Evolutionary conservation across 2,113 vertebrate species (phyloP).

Genomic region (Microcebus jonahi): DNA sequence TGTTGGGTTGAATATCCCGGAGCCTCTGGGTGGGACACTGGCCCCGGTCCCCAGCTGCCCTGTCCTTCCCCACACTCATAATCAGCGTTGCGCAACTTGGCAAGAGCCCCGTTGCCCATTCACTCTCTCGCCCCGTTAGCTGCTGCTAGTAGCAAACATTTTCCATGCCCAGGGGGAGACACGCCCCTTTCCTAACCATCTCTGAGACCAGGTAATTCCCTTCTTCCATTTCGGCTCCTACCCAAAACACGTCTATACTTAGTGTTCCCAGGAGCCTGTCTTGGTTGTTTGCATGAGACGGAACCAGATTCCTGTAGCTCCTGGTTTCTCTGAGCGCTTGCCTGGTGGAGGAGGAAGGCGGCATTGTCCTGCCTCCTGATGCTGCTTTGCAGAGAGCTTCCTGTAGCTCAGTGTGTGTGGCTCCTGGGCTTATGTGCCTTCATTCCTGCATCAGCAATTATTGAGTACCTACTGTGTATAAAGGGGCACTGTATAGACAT

Average conservation of each 20-base stretch:
- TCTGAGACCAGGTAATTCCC: neutral
- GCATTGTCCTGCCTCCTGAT: neutral
- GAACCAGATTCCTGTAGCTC: neutral
- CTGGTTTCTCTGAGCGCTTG: neutral
- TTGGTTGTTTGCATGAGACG: neutral
- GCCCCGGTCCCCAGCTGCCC: neutral
- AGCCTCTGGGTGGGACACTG: neutral
- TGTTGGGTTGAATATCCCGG: neutral
- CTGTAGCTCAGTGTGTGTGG: neutral
- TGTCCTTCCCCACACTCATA: neutral
- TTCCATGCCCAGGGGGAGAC: neutral
- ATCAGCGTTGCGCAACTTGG: neutral
- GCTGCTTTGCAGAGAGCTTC: neutral
- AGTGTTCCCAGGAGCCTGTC: neutral
- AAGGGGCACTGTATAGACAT: neutral
- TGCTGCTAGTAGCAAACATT: neutral
- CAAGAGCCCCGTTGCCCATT: neutral
- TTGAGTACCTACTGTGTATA: neutral
- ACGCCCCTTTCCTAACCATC: neutral
- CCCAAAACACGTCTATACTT: neutral
- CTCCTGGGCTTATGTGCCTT: neutral
- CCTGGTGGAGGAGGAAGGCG: neutral
- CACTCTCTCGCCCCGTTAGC: neutral
- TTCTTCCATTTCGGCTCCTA: conserved; percentile 29
- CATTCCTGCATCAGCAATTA: neutral